Conservation (phyloP, 2,113 vertebrate genomes). For the Petroica traversi region DNA sequence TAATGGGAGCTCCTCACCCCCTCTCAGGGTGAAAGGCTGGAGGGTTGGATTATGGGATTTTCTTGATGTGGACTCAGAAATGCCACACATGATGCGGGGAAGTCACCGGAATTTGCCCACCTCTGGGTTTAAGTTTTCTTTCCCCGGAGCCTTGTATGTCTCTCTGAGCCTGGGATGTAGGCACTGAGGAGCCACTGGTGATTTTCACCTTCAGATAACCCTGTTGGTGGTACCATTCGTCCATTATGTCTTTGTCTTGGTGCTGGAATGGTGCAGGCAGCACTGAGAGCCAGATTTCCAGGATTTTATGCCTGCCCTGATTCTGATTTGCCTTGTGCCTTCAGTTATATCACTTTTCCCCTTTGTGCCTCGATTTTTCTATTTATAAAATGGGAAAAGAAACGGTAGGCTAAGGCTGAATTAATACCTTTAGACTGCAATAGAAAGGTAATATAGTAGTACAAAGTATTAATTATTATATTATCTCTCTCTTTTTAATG, state of each 20-base stretch:
- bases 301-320: neutral
- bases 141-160: neutral
- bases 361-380: neutral
- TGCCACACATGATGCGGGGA: neutral
- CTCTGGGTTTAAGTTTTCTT: neutral
- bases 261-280: neutral
- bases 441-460: constrained; percentile 35
- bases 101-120: neutral
- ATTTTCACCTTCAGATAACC: neutral
- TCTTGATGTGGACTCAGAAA: neutral
- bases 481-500: constrained; percentile 33
- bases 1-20: neutral
- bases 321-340: neutral
- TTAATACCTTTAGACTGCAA: constrained; percentile 36
- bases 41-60: constrained; percentile 18
- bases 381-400: constrained; percentile 7
- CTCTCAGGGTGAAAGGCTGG: neutral
- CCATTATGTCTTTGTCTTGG: neutral
- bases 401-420: neutral
- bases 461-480: constrained; percentile 59
- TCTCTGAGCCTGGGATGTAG: neutral
- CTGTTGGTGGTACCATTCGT: neutral
- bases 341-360: neutral
- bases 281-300: neutral
- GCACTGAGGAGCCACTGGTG: neutral